Base-by-base conservation (phyloP, 2,797 vertebrate species). In the Sebastiscus albofasciatus region DNA sequence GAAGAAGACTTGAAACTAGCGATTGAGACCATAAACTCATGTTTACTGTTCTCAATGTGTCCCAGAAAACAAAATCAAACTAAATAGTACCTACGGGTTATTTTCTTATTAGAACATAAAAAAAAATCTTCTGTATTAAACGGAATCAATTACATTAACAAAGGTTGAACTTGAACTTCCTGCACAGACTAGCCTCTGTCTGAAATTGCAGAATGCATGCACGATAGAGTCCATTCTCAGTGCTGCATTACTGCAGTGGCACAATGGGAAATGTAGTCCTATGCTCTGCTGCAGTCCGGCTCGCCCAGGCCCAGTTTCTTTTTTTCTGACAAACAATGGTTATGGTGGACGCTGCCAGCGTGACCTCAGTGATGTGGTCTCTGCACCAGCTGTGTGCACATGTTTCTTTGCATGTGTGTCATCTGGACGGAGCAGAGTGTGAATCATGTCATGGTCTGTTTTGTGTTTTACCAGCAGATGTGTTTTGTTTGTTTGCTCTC, bases 381-480 rank as follows among this genome's bases (percentile, higher is more conserved):
- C 68, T 72, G 84, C 77, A 20, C 60, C 72, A 67, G 79, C 80
- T 84, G 83, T 83, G 71, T 69, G 56, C 74, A 68, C 67, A 34
- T 61, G 68, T 61, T 70, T 80, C 84, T 79, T 68, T 60, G 67
- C 49, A 60, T 90, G 81, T 83, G 83, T 92, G 81, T 90, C 83
- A 89, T 93, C 83, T 89, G 87, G 79, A 71, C 81, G 54, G 76
- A 81, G 70, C 62, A 42, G 67, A 69, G 75, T 80, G 67, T 80
- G 82, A 81, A 89, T 90, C 85, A 74, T 26, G 59, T 72, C 56
- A 33, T 62, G 65, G 82, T 78, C 82, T 84, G 82, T 84, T 86
- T 87, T 64, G 80, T 85, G 69, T 90, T 79, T 84, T 65, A 64
- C 65, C n/a, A 66, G 65, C 89, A 91, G 85, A 92, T 87, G 88